A percentile compares a stretch with the other conserved stretches of the same genome.
Evolutionary conservation across 2,888 invertebrate genomes (phyloP).

Genomic region (Habrosyne pyritoides): DNA sequence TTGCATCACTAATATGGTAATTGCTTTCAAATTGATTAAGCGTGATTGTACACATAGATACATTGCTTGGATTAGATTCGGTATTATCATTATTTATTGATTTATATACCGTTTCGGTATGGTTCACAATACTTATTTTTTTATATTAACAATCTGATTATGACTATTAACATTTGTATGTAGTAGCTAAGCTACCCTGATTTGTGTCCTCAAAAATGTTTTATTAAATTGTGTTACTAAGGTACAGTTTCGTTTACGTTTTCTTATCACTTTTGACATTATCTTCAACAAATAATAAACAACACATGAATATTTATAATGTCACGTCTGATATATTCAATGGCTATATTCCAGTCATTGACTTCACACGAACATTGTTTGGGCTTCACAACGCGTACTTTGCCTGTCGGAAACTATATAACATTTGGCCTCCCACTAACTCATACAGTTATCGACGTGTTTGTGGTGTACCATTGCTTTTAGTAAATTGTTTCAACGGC

Average conservation of each 20-base stretch:
- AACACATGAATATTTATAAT: constrained; percentile 8
- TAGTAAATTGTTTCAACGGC: not conserved
- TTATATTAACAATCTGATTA: no score
- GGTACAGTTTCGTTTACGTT: no score
- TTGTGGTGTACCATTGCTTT: constrained; percentile 26
- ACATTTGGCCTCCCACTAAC: constrained; percentile 39
- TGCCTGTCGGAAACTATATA: constrained; percentile 34
- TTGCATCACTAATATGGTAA: not conserved
- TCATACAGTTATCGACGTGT: constrained; percentile 27
- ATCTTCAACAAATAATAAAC: not conserved
- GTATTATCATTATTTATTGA: not conserved
- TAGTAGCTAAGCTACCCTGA: no score
- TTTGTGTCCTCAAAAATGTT: no score
- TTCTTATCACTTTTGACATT: no score
- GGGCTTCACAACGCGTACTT: constrained; percentile 31
- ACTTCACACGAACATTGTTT: constrained; percentile 37
- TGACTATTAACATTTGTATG: no score
- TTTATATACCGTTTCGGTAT: not conserved
- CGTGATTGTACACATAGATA: not conserved
- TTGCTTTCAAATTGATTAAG: not conserved
- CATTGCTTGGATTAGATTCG: not conserved
- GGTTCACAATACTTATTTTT: no score
- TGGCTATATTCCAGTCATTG: constrained; percentile 35
- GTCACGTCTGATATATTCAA: constrained; percentile 19
- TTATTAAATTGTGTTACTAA: no score